These are phyloP conservation scores for Gopherus flavomarginatus DNA, from an alignment of 2,113 vertebrate species.

Conservation along the genomic window DNA sequence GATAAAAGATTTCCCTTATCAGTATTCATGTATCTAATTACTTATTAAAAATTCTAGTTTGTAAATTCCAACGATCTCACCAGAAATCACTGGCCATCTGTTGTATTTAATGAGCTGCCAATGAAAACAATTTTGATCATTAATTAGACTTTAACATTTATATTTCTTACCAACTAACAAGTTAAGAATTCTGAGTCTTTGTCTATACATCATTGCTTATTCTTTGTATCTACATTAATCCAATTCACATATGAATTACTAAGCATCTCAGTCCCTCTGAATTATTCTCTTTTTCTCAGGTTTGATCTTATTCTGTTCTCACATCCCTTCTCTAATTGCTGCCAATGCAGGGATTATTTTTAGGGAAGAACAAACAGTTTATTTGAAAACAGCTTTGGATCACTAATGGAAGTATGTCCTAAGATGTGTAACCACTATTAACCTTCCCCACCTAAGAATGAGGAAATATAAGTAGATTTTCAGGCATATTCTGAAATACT, in stretches of 20 bases:
- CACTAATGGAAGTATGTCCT: not conserved
- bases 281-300: not conserved
- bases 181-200: not conserved
- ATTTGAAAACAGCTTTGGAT: not conserved
- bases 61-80: slow-evolving; percentile 25
- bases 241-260: not conserved
- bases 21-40: not conserved
- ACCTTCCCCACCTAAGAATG: not conserved
- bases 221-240: not conserved
- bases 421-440: not conserved
- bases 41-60: slow-evolving; percentile 39
- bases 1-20: not conserved
- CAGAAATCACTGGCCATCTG: slow-evolving; percentile 36
- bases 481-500: not conserved
- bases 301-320: slow-evolving; percentile 20
- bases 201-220: not conserved
- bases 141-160: slow-evolving; percentile 30
- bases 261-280: slow-evolving; percentile 9
- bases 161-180: slow-evolving; percentile 40
- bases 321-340: not conserved
- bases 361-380: not conserved
- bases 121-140: slow-evolving; percentile 42
- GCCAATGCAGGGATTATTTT: not conserved
- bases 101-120: slow-evolving; percentile 24
- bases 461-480: not conserved